Evolutionary conservation across 2,797 vertebrate species (phyloP), one percentile per base, ranked within the genome.

Genomic region (Enteromius argenteus): DNA sequence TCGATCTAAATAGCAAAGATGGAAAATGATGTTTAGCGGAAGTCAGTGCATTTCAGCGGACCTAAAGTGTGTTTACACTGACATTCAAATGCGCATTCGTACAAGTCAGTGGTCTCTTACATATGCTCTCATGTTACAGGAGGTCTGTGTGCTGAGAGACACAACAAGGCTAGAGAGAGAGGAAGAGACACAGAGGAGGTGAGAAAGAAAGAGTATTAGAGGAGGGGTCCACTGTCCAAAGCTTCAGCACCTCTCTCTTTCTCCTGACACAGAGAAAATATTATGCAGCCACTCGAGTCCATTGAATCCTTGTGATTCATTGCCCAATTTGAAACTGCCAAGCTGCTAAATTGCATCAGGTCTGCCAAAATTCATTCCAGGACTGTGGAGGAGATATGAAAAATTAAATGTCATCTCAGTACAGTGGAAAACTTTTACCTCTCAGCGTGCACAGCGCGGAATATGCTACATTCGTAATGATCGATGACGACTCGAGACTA

Each of bases 321-420:
- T 98, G 98, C 96, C 98, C 98, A 99, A 99, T 99, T 99, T 98
- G 98, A 98, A 98, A 97, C 97, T 99, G 97, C 97, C 98, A 99
- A 97, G 97, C 97, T 98, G 97, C 97, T 99, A 99, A 99, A 99
- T 99, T 99, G 98, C 97, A 98, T 98, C 97, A 98, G 97, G 97
- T 98, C 97, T 99, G 98, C 98, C 98, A 99, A 99, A 99, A 99
- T 99, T 98, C 97, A 99, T 99, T 98, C 97, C 96, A 96, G 97
- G 97, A 99, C 97, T 97, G 96, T 94, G 94, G 95, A 97, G 96
- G 96, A 99, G 98, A 99, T 99, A 98, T 99, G 97, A 99, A 99
- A 99, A 99, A 99, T 99, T 98, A 99, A 99, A 98, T 98, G 97
- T 99, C 97, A 98, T 97, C 96, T 95, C 94, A 92, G 97, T 97